phyloP scores from a whole-genome alignment of 2,797 vertebrate genomes.

The Sphenodon punctatus region DNA sequence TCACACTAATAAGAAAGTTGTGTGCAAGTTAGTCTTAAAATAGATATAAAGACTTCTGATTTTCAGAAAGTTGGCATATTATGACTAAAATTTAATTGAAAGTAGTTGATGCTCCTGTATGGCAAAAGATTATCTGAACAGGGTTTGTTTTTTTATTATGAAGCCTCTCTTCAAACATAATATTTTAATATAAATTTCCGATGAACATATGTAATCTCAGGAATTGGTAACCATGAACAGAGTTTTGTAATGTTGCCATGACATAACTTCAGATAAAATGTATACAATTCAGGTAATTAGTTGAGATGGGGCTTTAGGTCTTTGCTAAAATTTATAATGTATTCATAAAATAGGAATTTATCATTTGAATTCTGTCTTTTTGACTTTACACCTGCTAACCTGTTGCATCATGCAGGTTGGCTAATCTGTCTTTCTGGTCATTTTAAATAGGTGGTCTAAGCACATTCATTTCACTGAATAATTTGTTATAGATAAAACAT shows the following conservation, averaged over 20 bases:
- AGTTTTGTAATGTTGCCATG: neutral
- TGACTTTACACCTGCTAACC: conserved; percentile 56
- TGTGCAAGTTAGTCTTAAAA: neutral
- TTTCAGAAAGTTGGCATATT: neutral
- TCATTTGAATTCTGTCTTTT: conserved; percentile 78
- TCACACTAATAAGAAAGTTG: neutral
- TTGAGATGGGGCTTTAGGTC: too few species aligned
- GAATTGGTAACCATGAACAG: neutral
- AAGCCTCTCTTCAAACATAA: too few species aligned
- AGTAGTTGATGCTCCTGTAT: neutral
- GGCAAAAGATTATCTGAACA: neutral
- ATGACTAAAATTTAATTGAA: neutral
- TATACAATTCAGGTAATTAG: too few species aligned
- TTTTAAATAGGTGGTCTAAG: conserved; percentile 64
- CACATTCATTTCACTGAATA: conserved; percentile 6
- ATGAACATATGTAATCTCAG: neutral
- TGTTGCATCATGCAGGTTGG: conserved; percentile 76
- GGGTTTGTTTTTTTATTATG: neutral
- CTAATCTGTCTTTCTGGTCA: conserved; percentile 87
- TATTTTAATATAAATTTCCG: neutral
- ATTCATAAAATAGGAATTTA: conserved; percentile 74
- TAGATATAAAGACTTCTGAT: neutral
- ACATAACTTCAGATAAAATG: neutral
- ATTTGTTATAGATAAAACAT: conserved; percentile 21
- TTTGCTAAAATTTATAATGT: conserved; percentile 80